Percentiles rank a stretch among this genome's conserved stretches.
Conservation (phyloP, 2,797 vertebrate genomes). For the Oryzias sinensis region DNA sequence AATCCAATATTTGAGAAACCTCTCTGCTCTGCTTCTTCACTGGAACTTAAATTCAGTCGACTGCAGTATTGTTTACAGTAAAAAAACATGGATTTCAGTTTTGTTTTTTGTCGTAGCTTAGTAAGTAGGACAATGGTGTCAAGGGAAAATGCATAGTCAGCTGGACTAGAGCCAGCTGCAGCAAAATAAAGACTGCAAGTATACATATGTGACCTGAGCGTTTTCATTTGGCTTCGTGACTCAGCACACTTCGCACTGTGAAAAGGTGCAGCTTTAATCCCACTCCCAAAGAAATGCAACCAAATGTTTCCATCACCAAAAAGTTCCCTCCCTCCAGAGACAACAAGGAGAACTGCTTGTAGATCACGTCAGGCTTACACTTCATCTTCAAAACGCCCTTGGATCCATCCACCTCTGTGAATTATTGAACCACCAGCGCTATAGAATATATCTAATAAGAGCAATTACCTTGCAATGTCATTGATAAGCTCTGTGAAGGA, state of each 20-base stretch:
- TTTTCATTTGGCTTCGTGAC: no score
- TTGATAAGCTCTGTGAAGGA: constrained; percentile 47
- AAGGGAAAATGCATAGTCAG: no score
- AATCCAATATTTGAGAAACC: constrained; percentile 30
- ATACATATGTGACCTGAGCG: no score
- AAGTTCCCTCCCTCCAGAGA: constrained; percentile 27
- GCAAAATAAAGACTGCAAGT: no score
- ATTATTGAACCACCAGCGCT: constrained; percentile 40
- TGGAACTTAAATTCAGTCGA: constrained; percentile 12
- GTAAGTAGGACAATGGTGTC: background rate
- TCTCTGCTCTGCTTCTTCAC: constrained; percentile 11
- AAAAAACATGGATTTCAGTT: constrained; percentile 14
- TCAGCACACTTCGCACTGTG: background rate
- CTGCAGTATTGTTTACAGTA: background rate
- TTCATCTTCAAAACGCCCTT: constrained; percentile 43
- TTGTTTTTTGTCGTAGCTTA: constrained; percentile 2
- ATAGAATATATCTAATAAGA: constrained; percentile 47
- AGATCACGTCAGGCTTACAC: constrained; percentile 27
- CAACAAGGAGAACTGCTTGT: constrained; percentile 24
- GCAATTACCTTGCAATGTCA: constrained; percentile 53
- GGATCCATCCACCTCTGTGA: constrained; percentile 35
- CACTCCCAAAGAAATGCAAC: background rate
- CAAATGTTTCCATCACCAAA: constrained; percentile 23
- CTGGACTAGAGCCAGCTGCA: no score
- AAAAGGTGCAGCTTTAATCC: no score